Evolutionary conservation across 1,140 invertebrate genomes (phyloP).

Genomic region (Campodea augens): DNA sequence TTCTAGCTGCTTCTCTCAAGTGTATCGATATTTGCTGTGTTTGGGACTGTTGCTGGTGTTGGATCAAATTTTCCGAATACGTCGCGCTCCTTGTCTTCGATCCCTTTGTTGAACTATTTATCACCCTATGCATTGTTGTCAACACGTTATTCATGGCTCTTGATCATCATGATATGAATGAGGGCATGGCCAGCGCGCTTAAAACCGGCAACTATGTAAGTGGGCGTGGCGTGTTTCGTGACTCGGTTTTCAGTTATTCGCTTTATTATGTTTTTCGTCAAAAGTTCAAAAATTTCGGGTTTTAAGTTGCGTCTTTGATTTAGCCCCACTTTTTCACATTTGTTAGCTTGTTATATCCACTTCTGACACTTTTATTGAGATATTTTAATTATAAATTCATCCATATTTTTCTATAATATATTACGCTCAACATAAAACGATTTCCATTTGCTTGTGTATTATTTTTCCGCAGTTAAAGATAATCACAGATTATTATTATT

Average conservation of each 20-base stretch:
- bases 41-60: slow-evolving; percentile 87
- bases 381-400: no score
- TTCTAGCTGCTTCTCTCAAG: slow-evolving; percentile 48
- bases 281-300: slow-evolving; percentile 1
- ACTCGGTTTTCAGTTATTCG: not conserved
- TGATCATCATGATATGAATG: slow-evolving; percentile 87
- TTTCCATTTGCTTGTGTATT: no score
- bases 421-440: no score
- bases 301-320: slow-evolving; percentile 1
- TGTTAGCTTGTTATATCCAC: no score
- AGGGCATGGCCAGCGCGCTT: slow-evolving; percentile 60
- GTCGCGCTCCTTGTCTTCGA: slow-evolving; percentile 86
- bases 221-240: no score
- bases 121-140: slow-evolving; percentile 92
- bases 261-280: not conserved
- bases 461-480: no score
- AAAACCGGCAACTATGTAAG: slow-evolving; percentile 89
- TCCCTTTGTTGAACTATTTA: slow-evolving; percentile 94
- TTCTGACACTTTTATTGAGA: no score
- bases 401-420: no score
- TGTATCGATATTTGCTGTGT: slow-evolving; percentile 85
- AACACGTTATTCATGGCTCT: slow-evolving; percentile 97
- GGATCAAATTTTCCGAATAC: slow-evolving; percentile 76
- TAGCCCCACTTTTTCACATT: no score
- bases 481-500: no score